Evolutionary conservation across 1,140 invertebrate genomes (phyloP).

Genomic region (Rhagoletis zephyria): DNA sequence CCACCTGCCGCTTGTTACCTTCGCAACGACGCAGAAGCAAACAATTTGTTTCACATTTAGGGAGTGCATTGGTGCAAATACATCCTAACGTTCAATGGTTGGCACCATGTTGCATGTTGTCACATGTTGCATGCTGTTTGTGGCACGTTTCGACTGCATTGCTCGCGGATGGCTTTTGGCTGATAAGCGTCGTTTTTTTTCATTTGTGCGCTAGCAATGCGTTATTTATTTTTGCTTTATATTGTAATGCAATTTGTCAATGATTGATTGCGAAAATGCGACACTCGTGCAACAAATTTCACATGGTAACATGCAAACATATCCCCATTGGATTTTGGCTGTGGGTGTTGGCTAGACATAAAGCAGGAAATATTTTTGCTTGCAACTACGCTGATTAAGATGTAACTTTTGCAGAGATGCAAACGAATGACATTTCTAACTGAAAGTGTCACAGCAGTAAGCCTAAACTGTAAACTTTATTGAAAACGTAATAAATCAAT

Average conservation of each 20-base stretch:
- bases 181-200: slow-evolving; percentile 12
- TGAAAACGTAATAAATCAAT: background rate
- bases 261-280: slow-evolving; percentile 44
- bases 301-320: no score
- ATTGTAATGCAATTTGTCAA: slow-evolving; percentile 29
- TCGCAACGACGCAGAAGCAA: background rate
- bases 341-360: slow-evolving; percentile 36
- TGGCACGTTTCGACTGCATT: slow-evolving; percentile 30
- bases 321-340: no score
- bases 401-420: background rate
- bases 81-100: background rate
- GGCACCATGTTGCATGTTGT: slow-evolving; percentile 39
- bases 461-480: background rate
- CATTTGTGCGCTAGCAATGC: background rate
- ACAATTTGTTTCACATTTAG: slow-evolving; percentile 3
- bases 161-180: slow-evolving; percentile 41
- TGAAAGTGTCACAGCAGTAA: slow-evolving; percentile 11
- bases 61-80: slow-evolving; percentile 36
- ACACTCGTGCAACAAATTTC: slow-evolving; percentile 16
- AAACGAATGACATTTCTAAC: background rate
- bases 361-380: slow-evolving; percentile 35
- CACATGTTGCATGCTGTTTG: slow-evolving; percentile 48
- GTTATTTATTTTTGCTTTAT: slow-evolving; percentile 16
- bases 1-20: background rate
- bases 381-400: slow-evolving; percentile 24